Conservation (phyloP, 2,113 vertebrate species). For the Macroglossus sobrinus region DNA sequence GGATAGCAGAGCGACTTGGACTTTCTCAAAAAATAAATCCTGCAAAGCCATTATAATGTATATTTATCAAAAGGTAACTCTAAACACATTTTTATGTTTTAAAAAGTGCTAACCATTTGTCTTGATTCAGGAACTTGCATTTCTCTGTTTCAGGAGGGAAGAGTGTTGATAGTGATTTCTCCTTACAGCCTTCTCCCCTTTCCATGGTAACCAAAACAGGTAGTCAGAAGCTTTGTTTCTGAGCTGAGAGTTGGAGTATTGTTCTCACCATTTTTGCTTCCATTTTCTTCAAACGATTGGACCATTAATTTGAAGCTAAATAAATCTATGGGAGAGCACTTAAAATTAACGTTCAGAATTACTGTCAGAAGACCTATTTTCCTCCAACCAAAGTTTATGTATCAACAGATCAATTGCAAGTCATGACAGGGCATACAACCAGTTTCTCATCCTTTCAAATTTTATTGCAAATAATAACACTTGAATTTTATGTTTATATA, state of each 20-base stretch:
- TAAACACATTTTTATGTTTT: not conserved
- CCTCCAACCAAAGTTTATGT: constrained; percentile 38
- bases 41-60: not conserved
- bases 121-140: not conserved
- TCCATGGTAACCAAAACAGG: too few species aligned
- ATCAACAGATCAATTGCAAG: constrained; percentile 17
- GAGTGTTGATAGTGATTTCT: not conserved
- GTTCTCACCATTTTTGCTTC: not conserved
- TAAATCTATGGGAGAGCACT: constrained; percentile 45
- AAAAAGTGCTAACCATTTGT: not conserved
- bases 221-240: not conserved
- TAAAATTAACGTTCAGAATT: constrained; percentile 67
- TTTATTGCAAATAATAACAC: constrained; percentile 10
- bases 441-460: constrained; percentile 23
- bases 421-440: not conserved
- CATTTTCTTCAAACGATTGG: constrained; percentile 48
- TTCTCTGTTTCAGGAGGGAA: not conserved
- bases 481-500: not conserved
- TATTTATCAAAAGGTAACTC: not conserved
- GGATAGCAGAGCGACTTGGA: not conserved
- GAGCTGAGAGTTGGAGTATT: not conserved
- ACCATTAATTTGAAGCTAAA: constrained; percentile 61
- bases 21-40: not conserved
- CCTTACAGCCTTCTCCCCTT: not conserved
- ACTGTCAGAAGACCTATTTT: constrained; percentile 46